A percentile compares a stretch with the other conserved stretches of the same genome.
These are phyloP conservation scores for Cephalopterus ornatus DNA, from an alignment of 2,113 vertebrate species.

Conservation along the genomic window DNA sequence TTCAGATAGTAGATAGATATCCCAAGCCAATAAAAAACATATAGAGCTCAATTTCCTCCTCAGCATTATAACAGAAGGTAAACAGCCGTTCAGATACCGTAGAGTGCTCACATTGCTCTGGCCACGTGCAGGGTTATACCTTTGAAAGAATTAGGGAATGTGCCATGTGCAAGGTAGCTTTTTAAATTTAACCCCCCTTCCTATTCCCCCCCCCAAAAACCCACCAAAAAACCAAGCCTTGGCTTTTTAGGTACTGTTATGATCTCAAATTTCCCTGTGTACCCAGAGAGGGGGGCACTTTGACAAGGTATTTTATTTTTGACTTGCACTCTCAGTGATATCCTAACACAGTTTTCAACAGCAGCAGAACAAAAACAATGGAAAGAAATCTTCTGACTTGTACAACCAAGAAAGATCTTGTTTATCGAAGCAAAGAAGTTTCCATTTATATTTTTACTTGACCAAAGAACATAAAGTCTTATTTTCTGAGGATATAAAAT, in stretches of 20 bases:
- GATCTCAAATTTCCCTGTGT: neutral
- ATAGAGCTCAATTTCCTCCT: conserved; percentile 45
- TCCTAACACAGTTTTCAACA: neutral
- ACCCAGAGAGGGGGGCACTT: rapidly evolving
- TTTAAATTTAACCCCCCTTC: neutral
- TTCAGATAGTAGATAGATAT: conserved; percentile 46
- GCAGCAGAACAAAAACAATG: neutral
- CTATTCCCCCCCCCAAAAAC: neutral
- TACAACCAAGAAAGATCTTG: neutral
- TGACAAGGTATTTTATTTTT: neutral
- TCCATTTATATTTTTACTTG: neutral
- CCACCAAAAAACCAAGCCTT: neutral
- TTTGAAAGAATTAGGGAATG: neutral
- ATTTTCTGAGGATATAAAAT: neutral
- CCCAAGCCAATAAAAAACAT: conserved; percentile 56
- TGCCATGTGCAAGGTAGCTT: neutral
- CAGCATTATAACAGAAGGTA: conserved; percentile 23
- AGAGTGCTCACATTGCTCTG: neutral
- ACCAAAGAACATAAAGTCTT: neutral
- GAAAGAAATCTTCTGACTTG: neutral
- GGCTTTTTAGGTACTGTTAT: neutral
- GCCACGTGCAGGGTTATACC: neutral
- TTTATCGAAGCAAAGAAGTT: neutral
- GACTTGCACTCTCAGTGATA: neutral
- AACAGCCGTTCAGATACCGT: neutral